Conservation (phyloP, 2,113 vertebrate species). For the Paedocypris sp. region DNA sequence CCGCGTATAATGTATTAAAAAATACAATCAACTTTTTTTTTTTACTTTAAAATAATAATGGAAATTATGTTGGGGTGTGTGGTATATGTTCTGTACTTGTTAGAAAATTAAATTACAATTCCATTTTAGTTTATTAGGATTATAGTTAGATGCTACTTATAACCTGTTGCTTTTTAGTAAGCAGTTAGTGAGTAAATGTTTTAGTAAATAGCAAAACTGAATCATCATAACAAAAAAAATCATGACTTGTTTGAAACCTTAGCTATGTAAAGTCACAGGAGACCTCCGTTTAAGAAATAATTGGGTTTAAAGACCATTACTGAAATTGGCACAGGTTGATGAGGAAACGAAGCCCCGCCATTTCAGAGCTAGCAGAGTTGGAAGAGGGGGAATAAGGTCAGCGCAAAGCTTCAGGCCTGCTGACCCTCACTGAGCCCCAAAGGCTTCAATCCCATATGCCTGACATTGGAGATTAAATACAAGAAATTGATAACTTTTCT, state of each 20-base stretch:
- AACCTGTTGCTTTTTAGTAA: too few relatives aligned
- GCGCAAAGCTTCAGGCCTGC: neutral
- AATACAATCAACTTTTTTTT: too few relatives aligned
- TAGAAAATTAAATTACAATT: too few relatives aligned
- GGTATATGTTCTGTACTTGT: too few relatives aligned
- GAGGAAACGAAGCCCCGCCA: constrained; percentile 5
- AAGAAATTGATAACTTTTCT: neutral
- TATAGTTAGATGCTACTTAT: too few relatives aligned
- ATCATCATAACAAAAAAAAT: too few relatives aligned
- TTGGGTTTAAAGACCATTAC: constrained; percentile 38
- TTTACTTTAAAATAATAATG: too few relatives aligned
- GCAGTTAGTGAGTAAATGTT: too few relatives aligned
- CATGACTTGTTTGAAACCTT: constrained; percentile 16
- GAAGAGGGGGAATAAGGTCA: neutral
- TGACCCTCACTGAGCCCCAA: neutral
- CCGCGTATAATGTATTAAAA: too few relatives aligned
- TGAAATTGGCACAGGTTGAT: constrained; percentile 28
- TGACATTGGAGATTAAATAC: constrained; percentile 15
- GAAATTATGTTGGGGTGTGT: too few relatives aligned
- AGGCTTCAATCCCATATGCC: neutral
- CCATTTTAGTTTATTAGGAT: too few relatives aligned
- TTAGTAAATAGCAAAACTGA: too few relatives aligned
- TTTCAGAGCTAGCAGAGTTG: constrained; percentile 22
- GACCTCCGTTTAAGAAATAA: constrained; percentile 34
- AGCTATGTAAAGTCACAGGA: constrained; percentile 8